A percentile compares a stretch with the other conserved stretches of the same genome.
Evolutionary conservation across 2,113 vertebrate species (phyloP).

Genomic region (Rana temporaria): DNA sequence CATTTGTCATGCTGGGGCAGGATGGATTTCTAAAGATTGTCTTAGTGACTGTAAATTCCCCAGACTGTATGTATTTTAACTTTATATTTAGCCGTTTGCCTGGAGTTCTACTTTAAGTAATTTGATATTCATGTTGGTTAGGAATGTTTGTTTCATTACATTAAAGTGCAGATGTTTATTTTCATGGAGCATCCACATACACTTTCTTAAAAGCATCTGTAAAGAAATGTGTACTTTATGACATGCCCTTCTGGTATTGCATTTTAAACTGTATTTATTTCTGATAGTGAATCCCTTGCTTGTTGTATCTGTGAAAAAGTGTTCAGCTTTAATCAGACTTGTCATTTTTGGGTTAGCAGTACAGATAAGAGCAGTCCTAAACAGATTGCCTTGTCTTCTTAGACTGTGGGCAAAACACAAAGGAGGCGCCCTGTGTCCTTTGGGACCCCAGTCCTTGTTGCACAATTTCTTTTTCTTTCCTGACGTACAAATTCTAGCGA

Average conservation of each 20-base stretch:
- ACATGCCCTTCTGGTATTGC: slow-evolving; percentile 1
- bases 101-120: no score
- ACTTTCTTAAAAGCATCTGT: not conserved
- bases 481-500: not conserved
- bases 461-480: not conserved
- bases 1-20: no score
- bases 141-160: no score
- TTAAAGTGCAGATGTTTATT: no score
- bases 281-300: not conserved
- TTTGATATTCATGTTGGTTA: no score
- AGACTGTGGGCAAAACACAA: not conserved
- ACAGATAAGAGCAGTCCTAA: slow-evolving; percentile 18
- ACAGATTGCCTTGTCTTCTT: slow-evolving; percentile 41
- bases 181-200: not conserved
- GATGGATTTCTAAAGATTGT: no score
- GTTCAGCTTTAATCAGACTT: slow-evolving; percentile 37
- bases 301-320: not conserved
- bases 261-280: not conserved
- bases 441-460: slow-evolving; percentile 13
- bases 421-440: not conserved
- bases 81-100: no score
- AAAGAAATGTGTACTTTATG: not conserved
- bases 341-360: not conserved
- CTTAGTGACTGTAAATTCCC: no score
- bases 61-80: no score